Conservation (phyloP, 2,797 vertebrate species). For the Phalloptychus januarius region DNA sequence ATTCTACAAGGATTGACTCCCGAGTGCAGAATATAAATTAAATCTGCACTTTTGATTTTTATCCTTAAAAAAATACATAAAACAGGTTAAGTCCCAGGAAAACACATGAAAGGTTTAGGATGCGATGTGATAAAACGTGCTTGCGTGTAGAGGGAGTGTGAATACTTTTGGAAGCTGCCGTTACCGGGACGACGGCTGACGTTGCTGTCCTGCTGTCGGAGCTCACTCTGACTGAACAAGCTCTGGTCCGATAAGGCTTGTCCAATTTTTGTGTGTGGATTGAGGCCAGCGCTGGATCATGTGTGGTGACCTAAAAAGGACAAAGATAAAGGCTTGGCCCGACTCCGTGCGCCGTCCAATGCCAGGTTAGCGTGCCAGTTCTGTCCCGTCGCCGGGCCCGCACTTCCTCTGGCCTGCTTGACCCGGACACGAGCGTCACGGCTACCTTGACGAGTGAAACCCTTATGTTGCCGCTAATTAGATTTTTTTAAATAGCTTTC, state of each 20-base stretch:
- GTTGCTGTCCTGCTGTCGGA: not conserved
- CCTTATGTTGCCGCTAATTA: not conserved
- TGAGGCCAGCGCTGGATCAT: constrained; percentile 6
- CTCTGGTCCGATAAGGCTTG: not conserved
- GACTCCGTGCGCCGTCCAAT: not conserved
- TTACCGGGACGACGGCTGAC: not conserved
- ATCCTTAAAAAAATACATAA: not conserved
- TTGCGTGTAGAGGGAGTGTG: not conserved
- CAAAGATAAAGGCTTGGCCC: constrained; percentile 12
- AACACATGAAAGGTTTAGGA: not conserved
- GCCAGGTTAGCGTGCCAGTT: constrained; percentile 1
- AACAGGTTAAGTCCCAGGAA: not conserved
- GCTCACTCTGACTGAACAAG: not conserved
- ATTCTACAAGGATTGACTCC: not conserved
- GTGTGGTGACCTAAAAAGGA: constrained; percentile 17
- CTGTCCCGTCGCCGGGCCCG: not conserved
- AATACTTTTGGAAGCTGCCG: not conserved
- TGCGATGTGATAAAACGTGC: not conserved
- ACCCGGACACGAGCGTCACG: not conserved
- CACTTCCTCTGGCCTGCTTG: not conserved
- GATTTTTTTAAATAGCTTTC: not conserved
- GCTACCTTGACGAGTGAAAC: not conserved
- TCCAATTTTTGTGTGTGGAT: constrained; percentile 6
- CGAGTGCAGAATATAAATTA: not conserved
- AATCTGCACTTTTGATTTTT: not conserved